Evolutionary conservation across 2,888 invertebrate species (phyloP).

Genomic region (Minunthozetes semirufus): DNA sequence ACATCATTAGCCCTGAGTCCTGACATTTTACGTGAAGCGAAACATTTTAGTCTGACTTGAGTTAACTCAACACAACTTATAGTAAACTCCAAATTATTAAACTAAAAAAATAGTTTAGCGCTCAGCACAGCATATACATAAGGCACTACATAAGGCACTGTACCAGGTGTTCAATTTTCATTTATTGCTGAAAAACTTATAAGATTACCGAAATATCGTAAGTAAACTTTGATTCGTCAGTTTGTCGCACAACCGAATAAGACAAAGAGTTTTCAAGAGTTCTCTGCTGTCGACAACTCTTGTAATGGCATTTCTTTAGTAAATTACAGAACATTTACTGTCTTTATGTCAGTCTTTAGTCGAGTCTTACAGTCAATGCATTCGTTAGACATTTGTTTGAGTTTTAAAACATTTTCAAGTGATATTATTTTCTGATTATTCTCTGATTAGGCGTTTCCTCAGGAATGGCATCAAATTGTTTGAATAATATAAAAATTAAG

Average conservation of each 20-base stretch:
- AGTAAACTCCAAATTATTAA: background rate
- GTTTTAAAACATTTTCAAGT: background rate
- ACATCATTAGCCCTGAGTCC: constrained; percentile 2
- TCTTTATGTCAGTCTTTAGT: too few species aligned
- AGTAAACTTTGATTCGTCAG: background rate
- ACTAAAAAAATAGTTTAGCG: background rate
- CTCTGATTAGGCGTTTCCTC: background rate
- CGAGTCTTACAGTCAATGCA: too few species aligned
- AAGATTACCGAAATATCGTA: constrained; percentile 2
- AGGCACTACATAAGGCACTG: background rate
- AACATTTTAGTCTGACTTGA: background rate
- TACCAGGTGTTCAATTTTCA: background rate
- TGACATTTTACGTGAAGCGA: constrained; percentile 7
- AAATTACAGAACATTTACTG: constrained; percentile 1
- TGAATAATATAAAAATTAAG: background rate
- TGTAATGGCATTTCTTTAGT: background rate
- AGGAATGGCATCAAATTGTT: background rate
- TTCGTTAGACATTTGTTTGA: background rate
- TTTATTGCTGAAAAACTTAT: background rate
- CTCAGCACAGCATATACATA: background rate
- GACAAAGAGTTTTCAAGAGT: background rate
- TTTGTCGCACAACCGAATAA: too few species aligned
- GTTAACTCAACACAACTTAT: background rate
- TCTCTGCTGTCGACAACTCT: background rate
- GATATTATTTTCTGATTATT: background rate